Evolutionary conservation across 2,888 invertebrate genomes (phyloP), one percentile per base, ranked within the genome.

Genomic region (Resseliella maxima): DNA sequence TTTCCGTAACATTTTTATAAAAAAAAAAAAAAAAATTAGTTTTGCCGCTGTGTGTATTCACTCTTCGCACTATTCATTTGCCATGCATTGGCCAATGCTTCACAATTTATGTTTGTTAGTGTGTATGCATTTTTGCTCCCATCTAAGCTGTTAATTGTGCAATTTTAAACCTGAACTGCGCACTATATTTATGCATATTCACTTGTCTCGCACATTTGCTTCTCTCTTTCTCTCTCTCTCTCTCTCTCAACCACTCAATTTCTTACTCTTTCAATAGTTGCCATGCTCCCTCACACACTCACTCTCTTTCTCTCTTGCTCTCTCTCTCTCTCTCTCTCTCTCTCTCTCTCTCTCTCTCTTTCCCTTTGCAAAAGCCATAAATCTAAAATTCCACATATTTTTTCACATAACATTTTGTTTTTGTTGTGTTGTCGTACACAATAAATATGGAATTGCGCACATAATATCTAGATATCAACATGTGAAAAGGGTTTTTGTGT

Each of bases 381-480:
- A 50, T 50, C 46, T 50, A 18, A 50, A 50, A 50, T 15, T 50
- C 1, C 46, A 15, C n/a, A n/a, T n/a, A n/a, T 15, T 50, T 50
- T 50, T 50, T 50, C 46, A 50, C 46, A 18, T 50, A n/a, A 50
- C 46, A 50, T 50, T 50, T 50, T 50, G n/a, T n/a, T n/a, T n/a
- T n/a, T n/a, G n/a, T 50, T 50, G 41, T 12, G 41, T 59, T n/a
- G n/a, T 59, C 59, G 59, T 27, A 24, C 27, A 59, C 59, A 59
- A 59, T 59, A 12, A 59, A 59, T 59, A 59, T 24, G 12, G 59
- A n/a, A 59, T 59, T 59, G 31, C 31, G 15, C 72, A 72, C 72
- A 72, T 31, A 27, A 31, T 72, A 72, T 72, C 72, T 72, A 72
- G 72, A 72, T 72, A 72, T 72, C 72, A 72, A 72, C 5, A 72